A percentile compares a stretch with the other conserved stretches of the same genome.
Conservation (phyloP, 2,113 vertebrate genomes). For the Athene cunicularia region DNA sequence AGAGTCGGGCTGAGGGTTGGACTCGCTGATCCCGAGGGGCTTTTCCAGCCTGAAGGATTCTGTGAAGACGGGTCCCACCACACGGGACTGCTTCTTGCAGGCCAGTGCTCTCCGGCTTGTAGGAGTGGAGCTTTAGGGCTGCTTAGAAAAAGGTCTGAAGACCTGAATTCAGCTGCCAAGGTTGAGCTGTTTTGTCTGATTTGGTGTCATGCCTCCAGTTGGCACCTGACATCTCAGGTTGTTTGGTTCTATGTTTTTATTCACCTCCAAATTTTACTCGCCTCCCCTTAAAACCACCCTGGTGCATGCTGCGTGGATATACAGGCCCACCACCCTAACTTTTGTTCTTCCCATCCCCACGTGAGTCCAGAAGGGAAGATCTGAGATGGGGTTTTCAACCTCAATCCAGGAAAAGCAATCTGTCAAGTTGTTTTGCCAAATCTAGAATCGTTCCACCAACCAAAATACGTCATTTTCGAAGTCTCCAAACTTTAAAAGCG, state of each 20-base stretch:
- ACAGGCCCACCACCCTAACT: rapidly evolving
- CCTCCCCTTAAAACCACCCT: rapidly evolving
- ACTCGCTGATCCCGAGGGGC: no score
- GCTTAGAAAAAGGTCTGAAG: no score
- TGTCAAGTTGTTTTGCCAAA: not conserved
- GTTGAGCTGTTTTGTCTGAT: no score
- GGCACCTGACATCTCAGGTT: not conserved
- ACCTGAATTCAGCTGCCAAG: not conserved
- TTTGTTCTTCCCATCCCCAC: not conserved
- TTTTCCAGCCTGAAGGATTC: no score
- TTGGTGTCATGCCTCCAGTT: not conserved
- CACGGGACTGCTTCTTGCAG: no score
- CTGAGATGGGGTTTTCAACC: not conserved
- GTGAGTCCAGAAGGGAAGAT: not conserved
- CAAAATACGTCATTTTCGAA: not conserved
- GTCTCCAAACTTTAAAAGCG: not conserved
- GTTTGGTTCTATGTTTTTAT: not conserved
- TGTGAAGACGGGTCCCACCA: not conserved
- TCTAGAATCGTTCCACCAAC: not conserved
- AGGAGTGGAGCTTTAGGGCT: rapidly evolving
- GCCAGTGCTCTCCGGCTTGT: not conserved
- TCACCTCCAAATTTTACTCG: not conserved
- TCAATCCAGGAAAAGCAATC: no score
- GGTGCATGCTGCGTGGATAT: rapidly evolving
- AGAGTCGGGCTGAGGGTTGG: no score